phyloP scores from a whole-genome alignment of 2,113 vertebrate genomes.

The Tachuris rubrigastra region DNA sequence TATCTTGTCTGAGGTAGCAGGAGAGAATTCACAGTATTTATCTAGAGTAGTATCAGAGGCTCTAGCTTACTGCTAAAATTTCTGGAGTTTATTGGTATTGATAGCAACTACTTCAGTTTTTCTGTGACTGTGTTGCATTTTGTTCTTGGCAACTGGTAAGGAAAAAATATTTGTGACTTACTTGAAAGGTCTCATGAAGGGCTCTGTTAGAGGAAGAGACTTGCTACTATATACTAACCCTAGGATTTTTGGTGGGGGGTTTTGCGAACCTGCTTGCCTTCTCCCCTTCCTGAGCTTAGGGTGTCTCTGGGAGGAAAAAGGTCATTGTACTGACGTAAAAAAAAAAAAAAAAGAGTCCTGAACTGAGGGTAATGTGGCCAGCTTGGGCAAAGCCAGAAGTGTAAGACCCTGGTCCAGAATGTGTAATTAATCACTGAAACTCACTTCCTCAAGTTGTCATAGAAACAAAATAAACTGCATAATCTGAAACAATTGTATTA shows the following conservation, averaged over 20 bases:
- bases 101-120: background rate
- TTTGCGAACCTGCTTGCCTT: background rate
- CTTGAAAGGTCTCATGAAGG: background rate
- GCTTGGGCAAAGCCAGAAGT: background rate
- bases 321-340: background rate
- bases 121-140: background rate
- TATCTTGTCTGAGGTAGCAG: background rate
- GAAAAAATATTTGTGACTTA: slow-evolving; percentile 4
- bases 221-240: background rate
- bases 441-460: background rate
- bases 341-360: background rate
- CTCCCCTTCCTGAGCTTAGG: background rate
- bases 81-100: background rate
- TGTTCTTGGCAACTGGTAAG: slow-evolving; percentile 10
- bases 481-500: background rate
- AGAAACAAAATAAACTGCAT: background rate
- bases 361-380: background rate
- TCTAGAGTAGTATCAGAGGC: background rate
- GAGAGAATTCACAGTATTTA: background rate
- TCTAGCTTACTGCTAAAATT: background rate
- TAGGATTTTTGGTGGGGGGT: background rate
- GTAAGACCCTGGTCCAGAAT: background rate
- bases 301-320: background rate
- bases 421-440: background rate
- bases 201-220: background rate